Evolutionary conservation across 2,888 invertebrate species (phyloP).

Genomic region (Sturmia bella): DNA sequence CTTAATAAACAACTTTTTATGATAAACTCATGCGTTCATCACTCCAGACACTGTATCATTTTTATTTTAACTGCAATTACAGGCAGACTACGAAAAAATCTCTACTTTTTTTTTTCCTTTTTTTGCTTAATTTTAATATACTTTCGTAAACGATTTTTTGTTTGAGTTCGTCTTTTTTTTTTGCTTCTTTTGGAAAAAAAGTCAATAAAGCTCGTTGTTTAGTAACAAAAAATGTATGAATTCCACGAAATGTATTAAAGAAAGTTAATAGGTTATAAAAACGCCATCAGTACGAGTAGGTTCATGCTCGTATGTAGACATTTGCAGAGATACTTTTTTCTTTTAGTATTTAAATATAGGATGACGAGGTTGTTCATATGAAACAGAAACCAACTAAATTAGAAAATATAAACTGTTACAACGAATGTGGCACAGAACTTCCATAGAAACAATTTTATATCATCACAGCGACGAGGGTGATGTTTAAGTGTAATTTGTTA

Average conservation of each 20-base stretch:
- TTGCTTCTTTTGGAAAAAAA: conserved; percentile 2
- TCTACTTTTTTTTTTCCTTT: background rate
- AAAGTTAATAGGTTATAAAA: conserved; percentile 43
- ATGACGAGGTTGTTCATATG: conserved; percentile 4
- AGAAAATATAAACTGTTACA: background rate
- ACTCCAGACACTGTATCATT: conserved; percentile 14
- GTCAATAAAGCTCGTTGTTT: conserved; percentile 53
- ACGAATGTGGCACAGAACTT: conserved; percentile 8
- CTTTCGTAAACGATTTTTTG: background rate
- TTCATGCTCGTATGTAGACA: background rate
- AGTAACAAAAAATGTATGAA: conserved; percentile 42
- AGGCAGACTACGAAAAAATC: background rate
- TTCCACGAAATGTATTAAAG: conserved; percentile 19
- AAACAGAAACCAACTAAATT: background rate
- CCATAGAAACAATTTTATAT: background rate
- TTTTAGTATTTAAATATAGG: conserved; percentile 4
- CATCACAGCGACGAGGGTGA: background rate
- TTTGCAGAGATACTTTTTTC: background rate
- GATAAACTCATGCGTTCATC: conserved; percentile 1
- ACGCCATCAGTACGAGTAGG: conserved; percentile 10
- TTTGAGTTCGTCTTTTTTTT: conserved; percentile 8
- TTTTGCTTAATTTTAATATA: conserved; percentile 6
- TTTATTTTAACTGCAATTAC: conserved; percentile 24
- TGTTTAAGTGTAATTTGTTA: conserved; percentile 7
- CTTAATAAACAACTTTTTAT: background rate